Base-by-base conservation (phyloP, 2,113 vertebrate species). In the Menura novaehollandiae region DNA sequence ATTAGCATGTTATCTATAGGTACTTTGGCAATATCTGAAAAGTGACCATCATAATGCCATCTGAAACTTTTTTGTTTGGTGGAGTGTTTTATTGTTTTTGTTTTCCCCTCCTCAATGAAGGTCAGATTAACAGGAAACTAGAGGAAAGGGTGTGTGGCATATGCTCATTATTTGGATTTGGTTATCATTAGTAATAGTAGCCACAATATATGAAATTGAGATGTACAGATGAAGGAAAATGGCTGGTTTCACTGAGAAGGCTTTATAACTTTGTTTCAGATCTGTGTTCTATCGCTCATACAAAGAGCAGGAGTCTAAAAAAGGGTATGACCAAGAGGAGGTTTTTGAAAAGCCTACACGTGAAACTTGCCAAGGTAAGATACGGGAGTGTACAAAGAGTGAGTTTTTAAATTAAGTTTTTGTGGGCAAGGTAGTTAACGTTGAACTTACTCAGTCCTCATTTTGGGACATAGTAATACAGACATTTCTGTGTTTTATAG, bases 251-350 rank as follows among this genome's bases (percentile, higher is more conserved):
- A 87, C 76, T 85, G 69, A 84, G 32, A 77, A 71, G 19, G 23
- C 26, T 87, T 56, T 56, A 1, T 71, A 37, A 35, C 56, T 88
- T 82, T 58, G 7, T 97, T 96, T 87, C 97, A 99, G 99, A 95
- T 99, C 99, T 51, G 99, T 99, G 37, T 99, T 99, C 95, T 99
- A 99, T 90, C 99, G 99, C 28, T 99, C 99, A 2, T 99, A 99
- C 96, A 99, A 99, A 98, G 99, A 99, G 90, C 99, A 99, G 92
- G 99, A 99, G 93, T 99, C 99, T 11, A 99, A 99, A 94, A 99
- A 99, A 94, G 99, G 99, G 14, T 99, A 99, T 62, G 99, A 99
- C 68, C 99, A 99, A 96, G 99, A 99, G 96, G 99, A 99, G 97
- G 98, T 99, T 92, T 99, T 99, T 97, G 99, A 99, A 97, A 99